Conservation (phyloP, 2,888 invertebrate genomes). For the Pristionchus maxplancki region DNA sequence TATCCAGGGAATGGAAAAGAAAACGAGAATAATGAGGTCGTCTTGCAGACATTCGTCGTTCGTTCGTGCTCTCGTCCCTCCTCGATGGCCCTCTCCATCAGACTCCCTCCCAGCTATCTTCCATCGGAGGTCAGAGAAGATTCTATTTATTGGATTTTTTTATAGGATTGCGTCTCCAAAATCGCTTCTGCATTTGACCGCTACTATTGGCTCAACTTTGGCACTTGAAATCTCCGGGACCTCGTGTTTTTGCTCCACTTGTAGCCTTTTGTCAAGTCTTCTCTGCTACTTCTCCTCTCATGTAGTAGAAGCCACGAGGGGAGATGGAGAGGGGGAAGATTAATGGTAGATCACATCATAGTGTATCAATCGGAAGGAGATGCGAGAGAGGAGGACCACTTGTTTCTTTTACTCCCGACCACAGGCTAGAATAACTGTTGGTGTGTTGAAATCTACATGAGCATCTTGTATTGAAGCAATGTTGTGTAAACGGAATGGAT, state of each 20-base stretch:
- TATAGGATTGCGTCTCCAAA: too few species aligned
- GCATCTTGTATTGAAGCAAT: background rate
- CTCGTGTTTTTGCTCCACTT: background rate
- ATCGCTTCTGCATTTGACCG: too few species aligned
- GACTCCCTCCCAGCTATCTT: slow-evolving; percentile 77
- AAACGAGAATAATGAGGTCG: background rate
- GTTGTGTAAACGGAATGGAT: background rate
- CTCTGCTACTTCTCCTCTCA: background rate
- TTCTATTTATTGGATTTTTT: too few species aligned
- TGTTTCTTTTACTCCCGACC: slow-evolving; percentile 7
- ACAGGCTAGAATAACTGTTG: background rate
- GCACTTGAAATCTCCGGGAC: background rate
- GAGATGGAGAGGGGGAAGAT: background rate
- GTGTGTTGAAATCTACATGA: background rate
- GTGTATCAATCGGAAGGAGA: slow-evolving; percentile 27
- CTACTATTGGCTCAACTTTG: too few species aligned
- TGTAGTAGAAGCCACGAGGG: background rate
- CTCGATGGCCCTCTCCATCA: slow-evolving; percentile 50
- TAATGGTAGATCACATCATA: slow-evolving; percentile 43
- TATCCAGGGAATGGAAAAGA: too few species aligned
- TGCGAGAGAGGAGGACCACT: slow-evolving; percentile 5
- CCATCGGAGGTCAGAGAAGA: slow-evolving; percentile 19
- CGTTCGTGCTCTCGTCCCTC: slow-evolving; percentile 44
- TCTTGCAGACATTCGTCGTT: slow-evolving; percentile 82
- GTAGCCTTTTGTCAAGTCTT: background rate